Conservation (phyloP, 2,888 invertebrate genomes). For the Caenorhabditis macrosperma region DNA sequence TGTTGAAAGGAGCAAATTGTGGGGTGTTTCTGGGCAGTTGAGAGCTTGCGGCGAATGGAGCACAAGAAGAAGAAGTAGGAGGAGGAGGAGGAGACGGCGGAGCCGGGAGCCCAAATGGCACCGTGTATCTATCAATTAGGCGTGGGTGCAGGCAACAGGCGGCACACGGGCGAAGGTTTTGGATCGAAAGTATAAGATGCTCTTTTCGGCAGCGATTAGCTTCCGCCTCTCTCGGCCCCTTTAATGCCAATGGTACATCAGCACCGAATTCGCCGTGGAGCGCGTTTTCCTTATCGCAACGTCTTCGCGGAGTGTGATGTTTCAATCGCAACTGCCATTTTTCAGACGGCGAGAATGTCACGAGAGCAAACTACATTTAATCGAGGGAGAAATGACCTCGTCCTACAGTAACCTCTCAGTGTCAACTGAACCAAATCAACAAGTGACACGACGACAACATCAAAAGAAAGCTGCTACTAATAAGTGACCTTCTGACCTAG, state of each 20-base stretch:
- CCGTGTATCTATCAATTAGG: slow-evolving; percentile 40
- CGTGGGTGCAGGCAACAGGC: slow-evolving; percentile 17
- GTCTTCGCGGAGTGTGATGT: no score
- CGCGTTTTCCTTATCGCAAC: no score
- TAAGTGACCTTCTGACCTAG: slow-evolving; percentile 26
- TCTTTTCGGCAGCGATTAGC: no score
- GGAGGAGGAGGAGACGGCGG: no score
- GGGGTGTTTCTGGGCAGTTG: slow-evolving; percentile 29
- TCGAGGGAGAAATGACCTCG: not conserved
- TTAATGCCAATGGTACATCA: no score
- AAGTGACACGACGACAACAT: not conserved
- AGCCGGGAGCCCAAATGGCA: slow-evolving; percentile 36
- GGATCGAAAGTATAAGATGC: slow-evolving; percentile 5
- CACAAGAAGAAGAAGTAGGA: not conserved
- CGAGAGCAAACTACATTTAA: not conserved
- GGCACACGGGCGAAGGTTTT: slow-evolving; percentile 1
- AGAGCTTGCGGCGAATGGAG: no score
- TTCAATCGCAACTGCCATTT: no score
- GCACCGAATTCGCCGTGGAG: no score
- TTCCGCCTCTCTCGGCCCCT: no score
- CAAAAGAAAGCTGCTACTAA: slow-evolving; percentile 27
- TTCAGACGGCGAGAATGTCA: no score
- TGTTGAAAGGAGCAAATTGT: slow-evolving; percentile 26
- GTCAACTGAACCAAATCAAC: not conserved
- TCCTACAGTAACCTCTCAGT: not conserved